Base-by-base conservation (phyloP, 2,888 invertebrate species). In the Ophion ventricosus region DNA sequence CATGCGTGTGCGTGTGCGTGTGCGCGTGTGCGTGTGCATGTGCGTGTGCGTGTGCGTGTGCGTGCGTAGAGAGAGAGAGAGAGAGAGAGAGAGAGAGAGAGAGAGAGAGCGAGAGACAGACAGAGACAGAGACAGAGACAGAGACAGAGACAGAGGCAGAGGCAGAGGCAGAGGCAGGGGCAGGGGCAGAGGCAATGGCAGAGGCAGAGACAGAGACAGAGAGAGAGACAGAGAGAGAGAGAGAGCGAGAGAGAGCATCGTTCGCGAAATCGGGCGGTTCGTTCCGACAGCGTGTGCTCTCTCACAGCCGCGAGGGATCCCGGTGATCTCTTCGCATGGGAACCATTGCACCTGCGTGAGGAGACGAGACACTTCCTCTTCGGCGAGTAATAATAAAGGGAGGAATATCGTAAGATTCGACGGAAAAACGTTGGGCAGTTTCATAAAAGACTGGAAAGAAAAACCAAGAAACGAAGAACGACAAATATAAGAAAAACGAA, bases 261-360 rank as follows among this genome's bases (percentile, higher is more conserved):
- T 72, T 35, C 23, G 20, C 25, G 29, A 73, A n/a, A 59, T 57
- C 25, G 54, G n/a, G 29, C 67, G 14, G 43, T 69, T 82, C 69
- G 17, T 49, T 61, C 29, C 61, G 56, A 57, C 70, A 75, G 26
- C 69, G 59, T n/a, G 25, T 69, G 69, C 59, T 59, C 49, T 49
- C 43, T 40, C 25, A 29, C 64, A 54, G 59, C 23, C 75, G 63
- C 23, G 5, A 57, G 54, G n/a, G 17, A 69, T n/a, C 77, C 23
- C 35, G 59, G 43, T 17, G 73, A 77, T 78, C 49, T 67, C 26
- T 43, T 25, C 56, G 70, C 69, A 57, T 64, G 82, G 40, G 70
- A 79, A 78, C 61, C 57, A 57, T 26, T 74, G 54, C 84, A 84
- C 78, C 84, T 82, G 81, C 54, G 70, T 49, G 29, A 29, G 64